Evolutionary conservation across 2,113 vertebrate species (phyloP).

Genomic region (Triplophysa dalaica): DNA sequence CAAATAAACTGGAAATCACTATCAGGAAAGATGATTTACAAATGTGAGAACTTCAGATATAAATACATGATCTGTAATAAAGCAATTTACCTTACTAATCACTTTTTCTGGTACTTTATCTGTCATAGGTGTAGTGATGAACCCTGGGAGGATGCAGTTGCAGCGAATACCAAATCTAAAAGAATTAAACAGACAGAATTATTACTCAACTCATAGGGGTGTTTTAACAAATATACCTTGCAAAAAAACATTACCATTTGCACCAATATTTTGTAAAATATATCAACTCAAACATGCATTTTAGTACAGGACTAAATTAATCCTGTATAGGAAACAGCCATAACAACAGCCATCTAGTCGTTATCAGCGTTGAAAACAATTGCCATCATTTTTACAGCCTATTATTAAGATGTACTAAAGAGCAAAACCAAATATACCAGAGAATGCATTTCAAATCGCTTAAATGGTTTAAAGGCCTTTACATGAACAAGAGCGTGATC

Average conservation of each 20-base stretch:
- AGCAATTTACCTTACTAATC: slow-evolving; percentile 74
- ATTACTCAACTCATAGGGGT: too few relatives aligned
- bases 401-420: slow-evolving; percentile 64
- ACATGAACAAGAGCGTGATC: too few relatives aligned
- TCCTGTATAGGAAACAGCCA: neutral
- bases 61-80: slow-evolving; percentile 24
- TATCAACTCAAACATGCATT: too few relatives aligned
- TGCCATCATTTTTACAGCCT: slow-evolving; percentile 48
- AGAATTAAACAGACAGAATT: neutral
- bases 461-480: too few relatives aligned
- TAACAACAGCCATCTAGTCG: too few relatives aligned
- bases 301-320: too few relatives aligned
- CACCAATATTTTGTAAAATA: too few relatives aligned
- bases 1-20: too few relatives aligned
- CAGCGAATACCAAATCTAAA: slow-evolving; percentile 73
- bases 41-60: neutral
- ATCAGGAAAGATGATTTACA: too few relatives aligned
- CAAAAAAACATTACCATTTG: too few relatives aligned
- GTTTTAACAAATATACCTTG: too few relatives aligned
- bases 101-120: slow-evolving; percentile 83
- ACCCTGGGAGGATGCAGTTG: slow-evolving; percentile 84
- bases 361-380: too few relatives aligned
- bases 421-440: neutral
- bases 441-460: neutral
- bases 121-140: slow-evolving; percentile 84